Evolutionary conservation across 2,797 vertebrate genomes (phyloP), one percentile per base, ranked within the genome.

Genomic region (Clarias platycephalus): DNA sequence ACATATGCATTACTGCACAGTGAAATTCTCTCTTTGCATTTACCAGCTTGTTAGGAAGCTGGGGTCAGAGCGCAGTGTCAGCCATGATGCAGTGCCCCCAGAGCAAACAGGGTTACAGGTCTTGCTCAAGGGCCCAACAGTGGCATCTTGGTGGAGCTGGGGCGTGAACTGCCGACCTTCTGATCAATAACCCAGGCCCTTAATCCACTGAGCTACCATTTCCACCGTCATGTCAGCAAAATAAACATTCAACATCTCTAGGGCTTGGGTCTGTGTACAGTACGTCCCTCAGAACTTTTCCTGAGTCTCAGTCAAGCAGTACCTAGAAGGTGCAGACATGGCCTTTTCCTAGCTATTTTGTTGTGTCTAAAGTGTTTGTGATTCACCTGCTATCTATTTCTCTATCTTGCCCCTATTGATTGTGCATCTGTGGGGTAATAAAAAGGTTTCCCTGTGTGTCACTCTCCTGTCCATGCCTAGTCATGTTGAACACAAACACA

Each of bases 391-490:
- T 71, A 79, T 86, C 84, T 88, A 34, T 79, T 62, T 93, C 91
- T 90, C 92, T 92, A 34, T 93, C 91, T 89, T 93, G 89, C 88
- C 57, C 16, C 24, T 3, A 91, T 92, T 89, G 93, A 94, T 94
- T 92, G 92, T 90, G 87, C 90, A 91, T 91, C 91, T 92, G 90
- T 93, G 87, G 90, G 92, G 93, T 93, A 94, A 94, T 94, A 94
- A 93, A 94, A 94, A 93, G 94, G 92, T 93, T 94, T 94, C 92
- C 93, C 89, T 90, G 89, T 88, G 80, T 94, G 93, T 93, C 94
- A 93, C 88, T 93, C 93, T 93, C 83, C 91, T 93, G 94, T 93
- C 94, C 90, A 78, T 80, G 87, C 88, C 91, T 15, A 91, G 91
- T 94, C 93, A 92, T 91, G 86, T 80, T 10, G 77, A 93, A 92